A percentile compares a stretch with the other conserved stretches of the same genome.
These are phyloP conservation scores for Strigamia crassipes DNA, from an alignment of 2,888 invertebrate genomes.

Conservation along the genomic window DNA sequence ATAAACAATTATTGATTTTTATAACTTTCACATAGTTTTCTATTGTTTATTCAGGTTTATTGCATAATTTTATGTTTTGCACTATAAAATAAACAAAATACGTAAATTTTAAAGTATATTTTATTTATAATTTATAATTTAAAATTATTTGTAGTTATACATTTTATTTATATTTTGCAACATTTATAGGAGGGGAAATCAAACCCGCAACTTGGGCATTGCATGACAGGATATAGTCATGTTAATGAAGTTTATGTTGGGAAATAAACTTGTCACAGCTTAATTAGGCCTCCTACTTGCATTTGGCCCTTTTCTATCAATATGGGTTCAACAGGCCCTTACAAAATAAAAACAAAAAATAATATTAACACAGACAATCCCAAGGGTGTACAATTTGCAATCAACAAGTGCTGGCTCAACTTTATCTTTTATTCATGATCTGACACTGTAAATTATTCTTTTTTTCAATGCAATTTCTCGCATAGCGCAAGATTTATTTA, in stretches of 20 bases:
- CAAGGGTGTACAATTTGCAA: not conserved
- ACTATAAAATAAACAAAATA: too few relatives aligned
- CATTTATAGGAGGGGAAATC: not conserved
- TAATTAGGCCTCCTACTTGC: not conserved
- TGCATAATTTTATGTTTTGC: too few relatives aligned
- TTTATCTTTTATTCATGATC: not conserved
- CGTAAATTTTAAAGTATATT: too few relatives aligned
- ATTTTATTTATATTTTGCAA: not conserved
- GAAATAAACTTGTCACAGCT: conserved; percentile 26
- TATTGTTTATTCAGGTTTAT: too few relatives aligned
- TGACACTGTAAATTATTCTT: not conserved
- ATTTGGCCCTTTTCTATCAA: not conserved
- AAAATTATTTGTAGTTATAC: too few relatives aligned
- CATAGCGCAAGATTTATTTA: too few relatives aligned
- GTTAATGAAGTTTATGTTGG: not conserved
- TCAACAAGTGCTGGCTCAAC: not conserved
- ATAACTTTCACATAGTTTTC: too few relatives aligned
- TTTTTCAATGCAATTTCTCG: not conserved
- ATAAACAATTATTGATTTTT: too few relatives aligned
- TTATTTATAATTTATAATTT: too few relatives aligned
- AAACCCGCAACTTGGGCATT: not conserved
- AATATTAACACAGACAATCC: not conserved
- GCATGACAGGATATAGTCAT: conserved; percentile 13
- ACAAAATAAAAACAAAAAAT: not conserved
- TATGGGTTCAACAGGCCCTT: not conserved